Evolutionary conservation across 2,113 vertebrate species (phyloP).

Genomic region (Lepus europaeus): DNA sequence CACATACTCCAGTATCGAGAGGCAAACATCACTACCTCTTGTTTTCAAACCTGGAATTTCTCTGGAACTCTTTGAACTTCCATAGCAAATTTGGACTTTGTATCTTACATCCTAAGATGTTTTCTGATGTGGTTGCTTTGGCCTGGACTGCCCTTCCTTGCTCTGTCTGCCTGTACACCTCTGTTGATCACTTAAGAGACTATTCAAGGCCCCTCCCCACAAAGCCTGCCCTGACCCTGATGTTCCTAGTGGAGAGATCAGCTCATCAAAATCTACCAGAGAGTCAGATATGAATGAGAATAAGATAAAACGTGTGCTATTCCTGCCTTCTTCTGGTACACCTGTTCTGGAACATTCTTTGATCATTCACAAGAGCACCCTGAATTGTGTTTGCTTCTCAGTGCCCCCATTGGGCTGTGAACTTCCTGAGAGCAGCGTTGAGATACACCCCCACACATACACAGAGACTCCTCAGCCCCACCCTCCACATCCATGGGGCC

Average conservation of each 20-base stretch:
- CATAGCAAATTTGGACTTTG: not conserved
- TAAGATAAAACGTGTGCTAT: not conserved
- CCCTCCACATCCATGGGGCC: not conserved
- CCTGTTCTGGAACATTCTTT: conserved; percentile 59
- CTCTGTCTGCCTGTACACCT: not conserved
- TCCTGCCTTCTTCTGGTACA: not conserved
- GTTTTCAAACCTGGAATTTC: conserved; percentile 60
- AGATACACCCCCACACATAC: not conserved
- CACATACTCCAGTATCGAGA: conserved; percentile 33
- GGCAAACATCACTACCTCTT: not conserved
- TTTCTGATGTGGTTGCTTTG: conserved; percentile 53
- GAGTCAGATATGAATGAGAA: conserved; percentile 13
- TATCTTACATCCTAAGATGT: conserved; percentile 52
- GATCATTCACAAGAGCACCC: not conserved
- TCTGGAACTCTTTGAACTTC: conserved; percentile 60
- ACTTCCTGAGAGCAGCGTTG: not conserved
- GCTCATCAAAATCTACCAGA: not conserved
- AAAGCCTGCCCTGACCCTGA: not conserved
- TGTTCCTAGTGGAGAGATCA: not conserved
- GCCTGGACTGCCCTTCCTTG: not conserved
- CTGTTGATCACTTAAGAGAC: conserved; percentile 10
- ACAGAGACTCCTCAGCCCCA: not conserved
- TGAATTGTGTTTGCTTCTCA: conserved; percentile 17
- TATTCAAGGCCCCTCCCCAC: not conserved
- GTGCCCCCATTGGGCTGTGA: not conserved